Percentiles rank a stretch among this genome's conserved stretches.
Conservation (phyloP, 2,797 vertebrate genomes). For the Centropyge bicolor region DNA sequence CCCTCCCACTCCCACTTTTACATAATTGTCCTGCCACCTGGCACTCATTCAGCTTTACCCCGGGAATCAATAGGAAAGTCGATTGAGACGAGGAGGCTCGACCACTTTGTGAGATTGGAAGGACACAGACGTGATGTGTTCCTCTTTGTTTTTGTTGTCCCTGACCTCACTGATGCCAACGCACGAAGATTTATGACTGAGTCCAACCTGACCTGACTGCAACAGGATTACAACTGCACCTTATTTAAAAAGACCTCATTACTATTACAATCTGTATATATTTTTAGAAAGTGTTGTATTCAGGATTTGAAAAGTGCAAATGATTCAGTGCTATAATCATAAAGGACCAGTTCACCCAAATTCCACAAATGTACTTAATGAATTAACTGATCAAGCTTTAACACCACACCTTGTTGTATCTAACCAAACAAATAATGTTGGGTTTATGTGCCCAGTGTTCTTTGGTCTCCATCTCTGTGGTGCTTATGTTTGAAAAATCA, state of each 20-base stretch:
- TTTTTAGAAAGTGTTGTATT: conserved; percentile 36
- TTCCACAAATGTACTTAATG: neutral
- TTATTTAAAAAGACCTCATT: conserved; percentile 24
- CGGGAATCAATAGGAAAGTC: conserved; percentile 56
- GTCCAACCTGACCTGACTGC: neutral
- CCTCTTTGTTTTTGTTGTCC: conserved; percentile 13
- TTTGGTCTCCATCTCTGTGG: neutral
- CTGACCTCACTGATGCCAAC: conserved; percentile 31
- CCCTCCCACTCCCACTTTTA: conserved; percentile 21
- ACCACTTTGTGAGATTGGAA: conserved; percentile 67
- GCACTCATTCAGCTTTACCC: conserved; percentile 33
- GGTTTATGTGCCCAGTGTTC: neutral
- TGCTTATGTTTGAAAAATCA: neutral
- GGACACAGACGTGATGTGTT: conserved; percentile 40
- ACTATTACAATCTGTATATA: neutral
- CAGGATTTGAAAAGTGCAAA: neutral
- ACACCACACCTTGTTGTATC: neutral
- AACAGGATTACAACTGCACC: neutral
- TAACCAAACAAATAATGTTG: too few species aligned
- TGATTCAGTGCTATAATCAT: neutral
- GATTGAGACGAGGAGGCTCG: conserved; percentile 32
- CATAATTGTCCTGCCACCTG: conserved; percentile 37
- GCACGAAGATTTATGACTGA: conserved; percentile 36
- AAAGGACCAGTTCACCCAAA: neutral
- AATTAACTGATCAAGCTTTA: neutral